Evolutionary conservation across 2,888 invertebrate species (phyloP), one percentile per base, ranked within the genome.

Genomic region (Cistogaster globosa): DNA sequence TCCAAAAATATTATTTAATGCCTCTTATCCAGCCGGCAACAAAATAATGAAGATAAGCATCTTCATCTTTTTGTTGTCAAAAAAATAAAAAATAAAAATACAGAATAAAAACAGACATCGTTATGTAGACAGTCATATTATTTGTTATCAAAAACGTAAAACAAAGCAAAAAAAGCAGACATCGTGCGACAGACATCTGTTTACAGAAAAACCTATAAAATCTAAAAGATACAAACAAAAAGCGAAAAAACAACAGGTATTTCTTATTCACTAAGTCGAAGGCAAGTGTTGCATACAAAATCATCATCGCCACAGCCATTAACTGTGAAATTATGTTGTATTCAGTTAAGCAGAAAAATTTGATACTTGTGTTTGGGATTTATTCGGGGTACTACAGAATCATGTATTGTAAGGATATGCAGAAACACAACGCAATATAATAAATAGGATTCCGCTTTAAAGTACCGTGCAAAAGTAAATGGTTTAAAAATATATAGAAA

Each of bases 1-100:
- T 38, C 51, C 38, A 36, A 20, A 38, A 63, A 63, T 72, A 53
- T 22, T 63, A 22, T 12, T 51, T 53, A n/a, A 72, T 51, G 51
- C 36, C 36, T 62, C 22, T 51, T 36, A 62, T 60, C 20, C 36
- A 72, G 32, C 8, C 60, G 60, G 48, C 8, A 60, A 60, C 60
- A 48, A 36, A 16, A 60, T 71, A 72, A 72, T 72, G 48, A 72
- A 72, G 60, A n/a, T n/a, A n/a, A n/a, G n/a, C n/a, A n/a, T n/a
- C n/a, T n/a, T n/a, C n/a, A n/a, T n/a, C n/a, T n/a, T n/a, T n/a
- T 45, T 45, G 62, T 62, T 74, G 22, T 38, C 26, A 63, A 74
- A 58, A 71, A 60, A 45, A 62, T 0, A 45, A 14, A 45, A 6
- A 12, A 26, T 2, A 26, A 26, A 26, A 26, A 26, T 2, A 26